Evolutionary conservation across 2,113 vertebrate genomes (phyloP), one percentile per base, ranked within the genome.

Genomic region (Sakesphorus luctuosus): DNA sequence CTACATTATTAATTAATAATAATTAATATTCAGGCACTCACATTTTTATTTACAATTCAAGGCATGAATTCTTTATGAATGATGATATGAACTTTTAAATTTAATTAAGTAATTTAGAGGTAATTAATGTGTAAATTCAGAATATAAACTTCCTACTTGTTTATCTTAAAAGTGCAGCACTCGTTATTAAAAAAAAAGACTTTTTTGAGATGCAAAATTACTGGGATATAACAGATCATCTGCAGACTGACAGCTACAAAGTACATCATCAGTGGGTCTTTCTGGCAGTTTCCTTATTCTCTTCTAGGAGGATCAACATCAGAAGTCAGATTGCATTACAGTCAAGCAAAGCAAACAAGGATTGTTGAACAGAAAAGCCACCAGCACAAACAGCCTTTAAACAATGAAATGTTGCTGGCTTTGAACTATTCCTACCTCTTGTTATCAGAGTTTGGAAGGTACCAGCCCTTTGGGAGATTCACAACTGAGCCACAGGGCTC

Each of bases 91-190:
- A 98, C 98, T 98, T 99, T 99, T 98, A 98, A 97, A 98, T 98
- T 98, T 98, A 99, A 99, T 99, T 99, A 99, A 98, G 98, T 98
- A 98, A 99, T 99, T 99, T 99, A 98, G 98, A 98, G 97, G 97
- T 98, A 98, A 99, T 99, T 98, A 99, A 99, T 99, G 95, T 98
- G 98, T 98, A 98, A 98, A 98, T 96, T 96, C 89, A 25, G 79
- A 96, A 95, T 97, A 97, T 95, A 95, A 97, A 97, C 58, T 95
- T 88, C 85, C 80, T 43, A 61, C 95, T 91, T 97, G 93, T 96
- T 97, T 95, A 90, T 97, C 93, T 96, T 96, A 81, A 76, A 95
- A 97, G 91, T 50, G 35, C 58, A 58, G 89, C 26, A 86, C 85
- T 93, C 82, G 74, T 92, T 90, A 83, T 92, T 94, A 88, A 96